Conservation (phyloP, 2,888 invertebrate species). For the Parapristionchus giblindavisi region DNA sequence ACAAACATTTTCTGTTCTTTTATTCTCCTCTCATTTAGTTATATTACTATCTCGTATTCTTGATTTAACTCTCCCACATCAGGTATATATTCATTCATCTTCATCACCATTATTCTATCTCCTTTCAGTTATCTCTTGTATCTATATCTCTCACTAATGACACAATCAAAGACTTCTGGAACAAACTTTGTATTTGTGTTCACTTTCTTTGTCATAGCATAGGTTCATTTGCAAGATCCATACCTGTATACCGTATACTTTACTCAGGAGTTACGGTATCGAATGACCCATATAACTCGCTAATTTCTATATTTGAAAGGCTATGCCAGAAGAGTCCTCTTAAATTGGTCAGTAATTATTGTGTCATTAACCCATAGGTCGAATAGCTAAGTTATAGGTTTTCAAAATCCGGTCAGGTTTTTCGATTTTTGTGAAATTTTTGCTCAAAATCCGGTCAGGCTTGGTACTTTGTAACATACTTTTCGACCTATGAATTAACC, state of each 20-base stretch:
- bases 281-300: conserved; percentile 1
- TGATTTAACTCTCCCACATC: conserved; percentile 15
- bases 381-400: too few relatives aligned
- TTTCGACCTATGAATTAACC: too few relatives aligned
- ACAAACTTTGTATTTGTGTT: conserved; percentile 15
- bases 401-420: too few relatives aligned
- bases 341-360: too few relatives aligned
- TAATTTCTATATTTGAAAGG: conserved; percentile 23
- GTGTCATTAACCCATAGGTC: too few relatives aligned
- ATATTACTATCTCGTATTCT: conserved; percentile 19
- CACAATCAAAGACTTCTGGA: conserved; percentile 5
- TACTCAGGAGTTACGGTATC: not conserved
- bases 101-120: not conserved
- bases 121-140: not conserved
- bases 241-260: not conserved
- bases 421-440: too few relatives aligned
- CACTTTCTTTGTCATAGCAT: conserved; percentile 12
- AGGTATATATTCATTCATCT: not conserved
- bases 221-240: not conserved
- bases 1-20: conserved; percentile 5
- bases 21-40: conserved; percentile 30
- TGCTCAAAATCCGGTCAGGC: too few relatives aligned
- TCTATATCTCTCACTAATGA: not conserved
- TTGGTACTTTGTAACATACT: too few relatives aligned
- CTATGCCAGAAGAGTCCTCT: conserved; percentile 22